Percentiles rank a stretch among this genome's conserved stretches.
Conservation (phyloP, 2,113 vertebrate species). For the Hippoglossus stenolepis region DNA sequence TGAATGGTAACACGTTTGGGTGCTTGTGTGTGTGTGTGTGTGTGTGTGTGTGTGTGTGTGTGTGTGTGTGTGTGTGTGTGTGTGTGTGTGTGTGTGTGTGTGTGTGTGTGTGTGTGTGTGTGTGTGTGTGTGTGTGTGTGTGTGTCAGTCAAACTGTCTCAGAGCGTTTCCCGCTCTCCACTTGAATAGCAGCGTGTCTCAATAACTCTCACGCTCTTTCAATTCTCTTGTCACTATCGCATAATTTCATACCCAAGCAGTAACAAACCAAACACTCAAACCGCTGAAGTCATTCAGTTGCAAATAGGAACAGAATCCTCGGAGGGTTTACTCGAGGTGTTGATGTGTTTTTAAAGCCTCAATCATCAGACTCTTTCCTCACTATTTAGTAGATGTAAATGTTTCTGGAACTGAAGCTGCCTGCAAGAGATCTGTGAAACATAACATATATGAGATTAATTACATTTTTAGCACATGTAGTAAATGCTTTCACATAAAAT, state of each 20-base stretch:
- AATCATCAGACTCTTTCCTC: conserved; percentile 45
- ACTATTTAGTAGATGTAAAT: conserved; percentile 3
- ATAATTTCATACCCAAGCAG: conserved; percentile 69
- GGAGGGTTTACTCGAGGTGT: conserved; percentile 44
- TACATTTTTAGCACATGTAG: not conserved
- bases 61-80: conserved; percentile 22
- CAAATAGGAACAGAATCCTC: conserved; percentile 61
- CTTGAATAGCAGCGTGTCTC: conserved; percentile 62
- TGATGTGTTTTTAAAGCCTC: conserved; percentile 62
- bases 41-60: conserved; percentile 17
- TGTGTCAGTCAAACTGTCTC: conserved; percentile 54
- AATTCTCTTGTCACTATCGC: conserved; percentile 67
- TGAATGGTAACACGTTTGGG: not conserved
- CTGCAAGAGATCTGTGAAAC: conserved; percentile 8
- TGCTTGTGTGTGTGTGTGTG: conserved; percentile 13
- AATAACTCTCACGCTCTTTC: conserved; percentile 62
- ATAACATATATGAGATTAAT: not conserved
- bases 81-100: conserved; percentile 13
- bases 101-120: conserved; percentile 7
- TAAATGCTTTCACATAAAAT: not conserved
- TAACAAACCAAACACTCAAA: conserved; percentile 65
- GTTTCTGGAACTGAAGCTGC: conserved; percentile 3
- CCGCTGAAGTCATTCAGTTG: conserved; percentile 64
- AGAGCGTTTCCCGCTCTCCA: conserved; percentile 59
- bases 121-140: conserved; percentile 16